A percentile compares a stretch with the other conserved stretches of the same genome.
These are phyloP conservation scores for Probosciger aterrimus DNA, from an alignment of 2,113 vertebrate genomes.

Conservation along the genomic window DNA sequence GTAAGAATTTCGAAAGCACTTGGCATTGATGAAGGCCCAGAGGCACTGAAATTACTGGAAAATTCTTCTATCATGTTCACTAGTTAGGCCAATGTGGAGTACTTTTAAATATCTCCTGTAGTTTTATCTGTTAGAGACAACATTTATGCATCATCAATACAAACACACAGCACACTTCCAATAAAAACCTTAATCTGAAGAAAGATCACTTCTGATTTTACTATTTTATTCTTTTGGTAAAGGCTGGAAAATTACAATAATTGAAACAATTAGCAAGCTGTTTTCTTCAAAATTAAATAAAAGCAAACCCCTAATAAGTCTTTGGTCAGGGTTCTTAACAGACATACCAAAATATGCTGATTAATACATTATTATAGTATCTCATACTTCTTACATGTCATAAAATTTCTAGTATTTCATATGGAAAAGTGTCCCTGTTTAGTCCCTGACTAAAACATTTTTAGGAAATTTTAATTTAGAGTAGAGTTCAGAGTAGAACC, in stretches of 20 bases:
- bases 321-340: background rate
- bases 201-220: background rate
- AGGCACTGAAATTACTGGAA: background rate
- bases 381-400: background rate
- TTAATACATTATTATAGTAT: background rate
- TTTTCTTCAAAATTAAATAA: background rate
- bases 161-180: background rate
- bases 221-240: background rate
- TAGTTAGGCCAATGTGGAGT: background rate
- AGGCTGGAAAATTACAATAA: background rate
- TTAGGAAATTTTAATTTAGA: background rate
- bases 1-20: background rate
- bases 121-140: background rate
- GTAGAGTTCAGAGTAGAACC: background rate
- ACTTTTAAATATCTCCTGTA: background rate
- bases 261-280: background rate
- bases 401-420: background rate
- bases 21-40: background rate
- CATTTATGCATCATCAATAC: background rate
- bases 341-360: background rate
- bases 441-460: background rate
- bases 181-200: background rate
- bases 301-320: accelerated
- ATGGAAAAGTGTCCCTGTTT: background rate
- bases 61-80: background rate